Percentiles rank a stretch among this genome's conserved stretches.
These are phyloP conservation scores for Caenorhabditis uteleia DNA, from an alignment of 2,888 invertebrate genomes.

Conservation along the genomic window DNA sequence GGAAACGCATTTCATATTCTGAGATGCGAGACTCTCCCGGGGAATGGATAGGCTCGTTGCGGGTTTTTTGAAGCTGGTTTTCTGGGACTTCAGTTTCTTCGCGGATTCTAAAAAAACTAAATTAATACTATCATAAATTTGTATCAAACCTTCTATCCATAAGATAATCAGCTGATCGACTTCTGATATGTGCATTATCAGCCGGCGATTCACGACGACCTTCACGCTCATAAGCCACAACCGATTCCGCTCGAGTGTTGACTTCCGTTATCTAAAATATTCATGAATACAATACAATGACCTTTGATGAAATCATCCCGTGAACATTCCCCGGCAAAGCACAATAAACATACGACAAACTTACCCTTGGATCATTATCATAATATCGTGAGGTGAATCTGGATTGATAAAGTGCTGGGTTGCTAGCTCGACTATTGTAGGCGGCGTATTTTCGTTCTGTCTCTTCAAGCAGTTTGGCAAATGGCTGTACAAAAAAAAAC, in stretches of 20 bases:
- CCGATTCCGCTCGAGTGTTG: conserved; percentile 48
- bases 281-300: neutral
- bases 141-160: conserved; percentile 63
- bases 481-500: conserved; percentile 57
- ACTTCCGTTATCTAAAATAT: conserved; percentile 35
- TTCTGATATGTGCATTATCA: conserved; percentile 61
- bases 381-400: conserved; percentile 7
- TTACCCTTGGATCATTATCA: conserved; percentile 15
- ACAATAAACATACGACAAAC: neutral
- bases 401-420: conserved; percentile 56
- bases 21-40: conserved; percentile 47
- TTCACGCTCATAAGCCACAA: conserved; percentile 51
- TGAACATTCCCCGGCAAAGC: neutral
- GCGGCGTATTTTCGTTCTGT: conserved; percentile 64
- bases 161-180: conserved; percentile 68
- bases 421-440: conserved; percentile 59
- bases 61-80: conserved; percentile 69
- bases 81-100: conserved; percentile 68
- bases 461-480: conserved; percentile 64
- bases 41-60: conserved; percentile 42
- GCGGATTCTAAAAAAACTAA: conserved; percentile 53
- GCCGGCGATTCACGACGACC: conserved; percentile 54
- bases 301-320: too few species aligned
- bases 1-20: conserved; percentile 69
- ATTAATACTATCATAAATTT: neutral